Conservation (phyloP, 2,113 vertebrate species). For the Taxidea taxus region DNA sequence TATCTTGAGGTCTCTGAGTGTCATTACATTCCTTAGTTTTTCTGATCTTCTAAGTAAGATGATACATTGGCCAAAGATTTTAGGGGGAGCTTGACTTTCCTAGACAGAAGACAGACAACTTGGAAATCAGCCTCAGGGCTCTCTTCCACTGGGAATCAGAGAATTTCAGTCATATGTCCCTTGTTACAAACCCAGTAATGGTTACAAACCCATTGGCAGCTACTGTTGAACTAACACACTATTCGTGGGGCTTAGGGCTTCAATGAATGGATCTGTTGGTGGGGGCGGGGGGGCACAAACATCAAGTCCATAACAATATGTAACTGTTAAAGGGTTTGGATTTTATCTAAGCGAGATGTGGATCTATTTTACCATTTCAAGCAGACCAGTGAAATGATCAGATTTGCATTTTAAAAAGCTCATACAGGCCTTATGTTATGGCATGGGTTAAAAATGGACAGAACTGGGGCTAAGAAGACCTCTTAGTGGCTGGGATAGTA, state of each 20-base stretch:
- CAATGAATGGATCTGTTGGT: neutral
- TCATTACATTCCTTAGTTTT: neutral
- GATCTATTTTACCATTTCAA: neutral
- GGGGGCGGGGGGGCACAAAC: neutral
- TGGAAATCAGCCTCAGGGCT: neutral
- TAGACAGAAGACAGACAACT: neutral
- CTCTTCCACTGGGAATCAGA: neutral
- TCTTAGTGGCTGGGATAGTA: neutral
- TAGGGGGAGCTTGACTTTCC: neutral
- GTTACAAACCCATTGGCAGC: neutral
- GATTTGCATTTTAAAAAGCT: neutral
- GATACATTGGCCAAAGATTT: neutral
- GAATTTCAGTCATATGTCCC: neutral
- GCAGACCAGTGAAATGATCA: neutral
- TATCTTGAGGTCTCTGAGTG: neutral
- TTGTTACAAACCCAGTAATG: neutral
- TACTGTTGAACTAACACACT: neutral
- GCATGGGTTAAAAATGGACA: neutral
- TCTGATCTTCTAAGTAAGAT: neutral
- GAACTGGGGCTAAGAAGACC: neutral
- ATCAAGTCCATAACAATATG: neutral
- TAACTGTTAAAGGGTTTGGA: neutral
- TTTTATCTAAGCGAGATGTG: neutral
- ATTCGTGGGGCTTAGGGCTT: neutral
- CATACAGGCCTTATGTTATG: neutral